Evolutionary conservation across 1,140 invertebrate genomes (phyloP), one percentile per base, ranked within the genome.

Genomic region (Prorops nasuta): DNA sequence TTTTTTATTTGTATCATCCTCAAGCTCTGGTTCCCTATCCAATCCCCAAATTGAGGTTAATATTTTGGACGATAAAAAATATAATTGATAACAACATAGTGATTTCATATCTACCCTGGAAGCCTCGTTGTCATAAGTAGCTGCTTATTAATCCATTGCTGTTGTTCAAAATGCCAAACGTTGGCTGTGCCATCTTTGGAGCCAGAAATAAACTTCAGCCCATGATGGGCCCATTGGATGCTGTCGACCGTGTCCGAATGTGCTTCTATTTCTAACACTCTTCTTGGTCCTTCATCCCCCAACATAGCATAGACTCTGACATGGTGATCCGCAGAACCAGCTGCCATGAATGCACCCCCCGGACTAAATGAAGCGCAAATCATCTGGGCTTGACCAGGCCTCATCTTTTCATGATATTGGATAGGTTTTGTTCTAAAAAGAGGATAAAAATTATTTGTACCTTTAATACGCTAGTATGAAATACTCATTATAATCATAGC

Each of bases 121-220:
- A 88, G 62, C 60, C 85, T 86, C 6, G 82, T 81, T 0, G 77
- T 83, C 89, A 91, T 92, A 41, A 86, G 78, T 4, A 98, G 78
- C 56, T 86, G 81, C 15, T 84, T 80, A 51, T 85, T 87, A 24
- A 86, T 83, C 96, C 96, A 98, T 62, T 93, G 86, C 64, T 94
- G 92, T 41, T 87, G 81, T 74, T 94, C 86, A 72, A 92, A 94
- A 49, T 86, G 81, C 96, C 97, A 99, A 43, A 99, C 86, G 58
- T 91, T 85, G 0, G 95, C 96, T 3, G 89, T 93, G 7, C 97
- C 97, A 81, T 99, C 97, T 77, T 96, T 96, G 57, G 92, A 94
- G 10, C 97, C 97, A 32, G 93, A 98, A 36, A 98, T 85, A 78
- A 99, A 98, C 66, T 83, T 77, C 52, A 92, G 72, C 0, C 90